A percentile compares a stretch with the other conserved stretches of the same genome.
phyloP scores from a whole-genome alignment of 23 tunicate species.

The Ciona savignyi region DNA sequence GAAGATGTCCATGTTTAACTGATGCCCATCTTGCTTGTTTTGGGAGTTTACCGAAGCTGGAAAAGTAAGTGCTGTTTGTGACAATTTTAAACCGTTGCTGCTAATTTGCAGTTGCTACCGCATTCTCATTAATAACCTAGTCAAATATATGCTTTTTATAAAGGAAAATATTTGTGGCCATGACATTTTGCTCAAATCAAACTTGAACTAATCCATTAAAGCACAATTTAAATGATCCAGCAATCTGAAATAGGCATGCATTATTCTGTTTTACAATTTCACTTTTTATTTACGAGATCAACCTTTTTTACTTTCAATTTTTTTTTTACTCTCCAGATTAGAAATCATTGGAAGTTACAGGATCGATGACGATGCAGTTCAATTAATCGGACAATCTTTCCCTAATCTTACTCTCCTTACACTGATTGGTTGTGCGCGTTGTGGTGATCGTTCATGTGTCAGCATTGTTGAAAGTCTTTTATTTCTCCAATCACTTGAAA shows the following conservation, averaged over 20 bases:
- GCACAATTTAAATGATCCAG: too few species aligned
- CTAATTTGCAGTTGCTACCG: too few species aligned
- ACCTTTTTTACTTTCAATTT: too few species aligned
- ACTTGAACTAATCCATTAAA: too few species aligned
- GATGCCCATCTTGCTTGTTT: slow-evolving; percentile 33
- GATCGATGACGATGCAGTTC: slow-evolving; percentile 33
- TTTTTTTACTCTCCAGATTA: slow-evolving; percentile 25
- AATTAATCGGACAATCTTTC: slow-evolving; percentile 27
- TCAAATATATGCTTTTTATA: too few species aligned
- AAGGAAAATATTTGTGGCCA: too few species aligned
- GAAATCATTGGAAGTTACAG: slow-evolving; percentile 49
- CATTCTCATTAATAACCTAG: too few species aligned
- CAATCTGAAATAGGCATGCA: too few species aligned
- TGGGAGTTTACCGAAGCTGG: slow-evolving; percentile 36
- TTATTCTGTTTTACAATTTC: too few species aligned
- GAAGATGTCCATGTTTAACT: slow-evolving; percentile 39
- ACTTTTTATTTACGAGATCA: too few species aligned
- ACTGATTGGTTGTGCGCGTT: slow-evolving; percentile 48
- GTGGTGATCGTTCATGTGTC: slow-evolving; percentile 31
- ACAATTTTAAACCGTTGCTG: too few species aligned
- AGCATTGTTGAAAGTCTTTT: slow-evolving; percentile 13
- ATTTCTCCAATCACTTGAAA: slow-evolving; percentile 38
- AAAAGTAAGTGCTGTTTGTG: slow-evolving; percentile 31
- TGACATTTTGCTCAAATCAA: too few species aligned
- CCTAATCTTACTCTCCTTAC: slow-evolving; percentile 24